phyloP scores from a whole-genome alignment of 2,888 invertebrate genomes.

The Ormyrus thymus region DNA sequence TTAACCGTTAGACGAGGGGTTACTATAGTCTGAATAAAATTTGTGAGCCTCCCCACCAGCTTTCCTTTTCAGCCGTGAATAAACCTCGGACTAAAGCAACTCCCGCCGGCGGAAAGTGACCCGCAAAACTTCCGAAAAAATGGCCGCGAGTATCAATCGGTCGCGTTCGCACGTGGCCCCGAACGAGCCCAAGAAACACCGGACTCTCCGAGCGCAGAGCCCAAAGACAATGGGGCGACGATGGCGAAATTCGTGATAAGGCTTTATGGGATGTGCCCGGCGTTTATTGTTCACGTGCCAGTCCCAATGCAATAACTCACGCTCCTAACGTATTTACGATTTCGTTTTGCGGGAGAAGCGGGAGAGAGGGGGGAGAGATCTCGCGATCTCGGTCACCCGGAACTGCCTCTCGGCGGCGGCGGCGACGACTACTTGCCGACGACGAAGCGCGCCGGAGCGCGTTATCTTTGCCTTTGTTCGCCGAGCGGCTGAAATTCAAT shows the following conservation, averaged over 20 bases:
- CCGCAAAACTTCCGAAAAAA: no score
- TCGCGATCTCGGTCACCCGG: conserved; percentile 69
- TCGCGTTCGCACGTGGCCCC: no score
- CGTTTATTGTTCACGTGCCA: conserved; percentile 55
- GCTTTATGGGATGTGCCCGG: conserved; percentile 50
- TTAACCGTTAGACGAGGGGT: no score
- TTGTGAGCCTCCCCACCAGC: no score
- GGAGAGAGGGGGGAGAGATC: conserved; percentile 13
- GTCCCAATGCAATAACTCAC: conserved; percentile 44
- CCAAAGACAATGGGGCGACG: conserved; percentile 53
- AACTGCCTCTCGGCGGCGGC: conserved; percentile 58
- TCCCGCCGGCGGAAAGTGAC: no score
- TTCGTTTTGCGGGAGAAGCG: conserved; percentile 49
- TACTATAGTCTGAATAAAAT: no score
- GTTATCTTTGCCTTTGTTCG: conserved; percentile 52
- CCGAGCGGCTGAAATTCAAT: conserved; percentile 15
- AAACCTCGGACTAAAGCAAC: no score
- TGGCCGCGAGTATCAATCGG: no score
- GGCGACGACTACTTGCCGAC: conserved; percentile 15
- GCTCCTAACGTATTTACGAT: conserved; percentile 38
- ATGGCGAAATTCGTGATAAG: conserved; percentile 60
- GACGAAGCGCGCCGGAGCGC: conserved; percentile 20
- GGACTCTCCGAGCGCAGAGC: no score
- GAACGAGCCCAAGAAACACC: conserved; percentile 6
- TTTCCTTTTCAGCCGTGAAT: no score